These are phyloP conservation scores for Melanargia galathea DNA, from an alignment of 2,888 invertebrate species.

Conservation along the genomic window DNA sequence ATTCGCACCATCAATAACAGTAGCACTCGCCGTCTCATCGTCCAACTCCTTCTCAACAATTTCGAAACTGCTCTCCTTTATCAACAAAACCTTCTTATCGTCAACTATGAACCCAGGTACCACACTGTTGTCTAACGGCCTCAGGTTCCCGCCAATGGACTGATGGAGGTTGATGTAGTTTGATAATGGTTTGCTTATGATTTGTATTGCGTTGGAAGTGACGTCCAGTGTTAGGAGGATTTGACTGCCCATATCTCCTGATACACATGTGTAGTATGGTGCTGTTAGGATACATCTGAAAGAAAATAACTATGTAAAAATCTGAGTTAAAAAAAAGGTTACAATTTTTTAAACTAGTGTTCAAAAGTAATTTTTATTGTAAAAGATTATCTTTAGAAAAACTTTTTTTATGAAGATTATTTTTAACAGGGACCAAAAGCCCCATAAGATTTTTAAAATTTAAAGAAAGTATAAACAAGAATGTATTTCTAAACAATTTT, in stretches of 20 bases:
- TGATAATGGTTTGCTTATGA: slow-evolving; percentile 73
- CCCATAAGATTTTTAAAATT: too few relatives aligned
- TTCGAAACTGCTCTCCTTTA: slow-evolving; percentile 62
- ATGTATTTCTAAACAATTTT: too few relatives aligned
- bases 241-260: slow-evolving; percentile 68
- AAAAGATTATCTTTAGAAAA: too few relatives aligned
- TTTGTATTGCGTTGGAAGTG: slow-evolving; percentile 74
- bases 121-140: slow-evolving; percentile 57
- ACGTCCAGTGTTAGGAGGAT: slow-evolving; percentile 85
- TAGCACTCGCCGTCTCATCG: slow-evolving; percentile 59
- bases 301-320: too few relatives aligned
- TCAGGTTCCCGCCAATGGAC: slow-evolving; percentile 49
- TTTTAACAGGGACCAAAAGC: too few relatives aligned
- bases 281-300: slow-evolving; percentile 84
- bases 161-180: slow-evolving; percentile 51
- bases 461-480: too few relatives aligned
- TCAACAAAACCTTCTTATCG: slow-evolving; percentile 62
- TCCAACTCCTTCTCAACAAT: slow-evolving; percentile 50
- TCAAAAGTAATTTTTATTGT: too few relatives aligned
- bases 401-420: too few relatives aligned
- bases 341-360: too few relatives aligned
- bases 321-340: slow-evolving; percentile 14
- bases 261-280: slow-evolving; percentile 85
- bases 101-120: slow-evolving; percentile 69
- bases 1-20: slow-evolving; percentile 59